Conservation (phyloP, 2,113 vertebrate genomes). For the Melanerpes formicivorus region DNA sequence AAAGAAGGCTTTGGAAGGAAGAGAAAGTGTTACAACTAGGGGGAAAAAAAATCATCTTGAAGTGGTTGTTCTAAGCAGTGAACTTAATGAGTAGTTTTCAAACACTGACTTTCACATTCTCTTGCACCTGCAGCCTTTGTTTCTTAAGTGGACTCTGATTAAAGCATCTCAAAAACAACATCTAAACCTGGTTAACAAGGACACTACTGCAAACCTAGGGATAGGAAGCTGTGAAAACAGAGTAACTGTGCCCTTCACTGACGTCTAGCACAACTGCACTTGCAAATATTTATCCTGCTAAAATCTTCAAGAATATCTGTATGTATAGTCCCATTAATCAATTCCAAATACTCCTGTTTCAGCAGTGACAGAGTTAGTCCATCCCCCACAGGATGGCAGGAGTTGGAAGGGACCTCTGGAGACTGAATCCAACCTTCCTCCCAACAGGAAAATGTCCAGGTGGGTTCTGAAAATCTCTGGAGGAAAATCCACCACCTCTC, state of each 20-base stretch:
- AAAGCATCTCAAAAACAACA: background rate
- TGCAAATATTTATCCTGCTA: background rate
- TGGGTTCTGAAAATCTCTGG: too few relatives aligned
- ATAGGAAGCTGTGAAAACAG: background rate
- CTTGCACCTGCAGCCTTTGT: background rate
- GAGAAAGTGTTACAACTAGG: background rate
- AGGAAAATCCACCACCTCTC: too few relatives aligned
- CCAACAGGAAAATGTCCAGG: too few relatives aligned
- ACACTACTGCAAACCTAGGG: background rate
- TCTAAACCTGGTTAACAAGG: background rate
- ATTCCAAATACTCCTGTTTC: fast-evolving
- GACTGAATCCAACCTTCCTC: too few relatives aligned
- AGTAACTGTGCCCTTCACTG: background rate
- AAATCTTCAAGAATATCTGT: background rate
- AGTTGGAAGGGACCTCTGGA: too few relatives aligned
- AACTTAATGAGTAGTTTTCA: background rate
- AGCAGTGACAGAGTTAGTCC: background rate
- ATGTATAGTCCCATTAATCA: background rate
- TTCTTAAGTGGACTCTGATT: background rate
- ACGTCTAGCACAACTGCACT: background rate
- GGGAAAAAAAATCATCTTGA: background rate
- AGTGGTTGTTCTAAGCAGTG: background rate
- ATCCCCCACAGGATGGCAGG: background rate
- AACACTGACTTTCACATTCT: background rate
- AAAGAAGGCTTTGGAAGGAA: background rate